These are phyloP conservation scores for Ochropleura leucogaster DNA, from an alignment of 2,888 invertebrate species.

Conservation along the genomic window DNA sequence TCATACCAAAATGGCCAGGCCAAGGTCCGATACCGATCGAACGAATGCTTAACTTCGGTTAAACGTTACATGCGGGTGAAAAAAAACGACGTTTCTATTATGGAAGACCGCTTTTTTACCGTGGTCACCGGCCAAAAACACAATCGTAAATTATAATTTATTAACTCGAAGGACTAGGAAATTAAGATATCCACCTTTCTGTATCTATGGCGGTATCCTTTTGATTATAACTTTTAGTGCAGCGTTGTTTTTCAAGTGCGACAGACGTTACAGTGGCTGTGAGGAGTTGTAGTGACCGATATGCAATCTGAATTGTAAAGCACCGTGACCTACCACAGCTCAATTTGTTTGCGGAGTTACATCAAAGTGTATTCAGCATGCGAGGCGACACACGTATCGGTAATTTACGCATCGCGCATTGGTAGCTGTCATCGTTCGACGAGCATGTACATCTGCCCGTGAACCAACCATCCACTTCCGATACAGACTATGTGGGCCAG, in stretches of 20 bases:
- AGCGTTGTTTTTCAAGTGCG: slow-evolving; percentile 75
- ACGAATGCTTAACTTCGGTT: slow-evolving; percentile 80
- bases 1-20: slow-evolving; percentile 72
- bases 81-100: slow-evolving; percentile 89
- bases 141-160: slow-evolving; percentile 90
- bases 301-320: slow-evolving; percentile 73
- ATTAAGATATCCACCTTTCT: slow-evolving; percentile 87
- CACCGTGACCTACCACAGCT: slow-evolving; percentile 84
- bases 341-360: slow-evolving; percentile 77
- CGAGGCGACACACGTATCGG: slow-evolving; percentile 83
- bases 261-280: slow-evolving; percentile 77
- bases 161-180: slow-evolving; percentile 82
- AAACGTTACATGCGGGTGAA: slow-evolving; percentile 83
- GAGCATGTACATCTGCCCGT: slow-evolving; percentile 43
- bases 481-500: slow-evolving; percentile 31
- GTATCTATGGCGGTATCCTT: slow-evolving; percentile 84
- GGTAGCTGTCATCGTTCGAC: slow-evolving; percentile 63
- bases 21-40: slow-evolving; percentile 76
- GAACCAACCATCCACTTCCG: slow-evolving; percentile 35
- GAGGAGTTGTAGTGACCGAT: slow-evolving; percentile 72
- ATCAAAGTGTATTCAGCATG: slow-evolving; percentile 77
- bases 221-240: slow-evolving; percentile 81
- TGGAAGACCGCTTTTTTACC: slow-evolving; percentile 84
- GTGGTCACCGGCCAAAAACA: slow-evolving; percentile 77
- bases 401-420: slow-evolving; percentile 80